These are phyloP conservation scores for Conistra vaccinii DNA, from an alignment of 2,888 invertebrate species.

Conservation along the genomic window DNA sequence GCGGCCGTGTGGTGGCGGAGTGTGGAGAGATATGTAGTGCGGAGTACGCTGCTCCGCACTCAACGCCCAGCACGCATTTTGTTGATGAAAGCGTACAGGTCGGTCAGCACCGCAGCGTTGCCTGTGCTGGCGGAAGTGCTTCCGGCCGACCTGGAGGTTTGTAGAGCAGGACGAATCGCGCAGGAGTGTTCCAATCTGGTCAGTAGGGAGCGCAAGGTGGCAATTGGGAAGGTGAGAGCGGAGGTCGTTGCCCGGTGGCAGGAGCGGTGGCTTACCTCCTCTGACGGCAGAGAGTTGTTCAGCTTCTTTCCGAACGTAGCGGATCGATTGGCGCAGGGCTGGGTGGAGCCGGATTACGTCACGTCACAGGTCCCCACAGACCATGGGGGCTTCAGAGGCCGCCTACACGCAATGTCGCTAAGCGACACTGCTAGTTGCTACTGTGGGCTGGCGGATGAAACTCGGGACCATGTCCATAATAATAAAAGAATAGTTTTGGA, in stretches of 20 bases:
- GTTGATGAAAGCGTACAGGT: not conserved
- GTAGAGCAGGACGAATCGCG: not conserved
- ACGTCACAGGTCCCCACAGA: not conserved
- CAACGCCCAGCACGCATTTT: slow-evolving; percentile 19
- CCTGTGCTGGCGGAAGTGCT: too few species aligned
- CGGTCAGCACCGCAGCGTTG: too few species aligned
- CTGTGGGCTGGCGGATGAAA: not conserved
- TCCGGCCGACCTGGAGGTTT: too few species aligned
- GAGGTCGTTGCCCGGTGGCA: slow-evolving; percentile 7
- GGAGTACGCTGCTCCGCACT: slow-evolving; percentile 1
- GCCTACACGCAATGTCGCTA: not conserved
- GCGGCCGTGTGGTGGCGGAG: slow-evolving; percentile 26
- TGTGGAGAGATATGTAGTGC: rapidly evolving
- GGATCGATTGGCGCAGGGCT: not conserved
- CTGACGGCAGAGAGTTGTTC: rapidly evolving
- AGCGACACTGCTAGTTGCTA: not conserved
- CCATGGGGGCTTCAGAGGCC: not conserved
- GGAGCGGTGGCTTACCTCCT: not conserved
- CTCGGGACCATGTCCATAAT: slow-evolving; percentile 4
- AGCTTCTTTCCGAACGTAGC: not conserved
- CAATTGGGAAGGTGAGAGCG: not conserved
- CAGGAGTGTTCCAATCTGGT: too few species aligned
- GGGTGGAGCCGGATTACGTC: not conserved
- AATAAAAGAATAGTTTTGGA: too few species aligned
- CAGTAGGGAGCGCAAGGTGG: too few species aligned